phyloP scores from a whole-genome alignment of 2,113 vertebrate genomes.

The Felis catus region DNA sequence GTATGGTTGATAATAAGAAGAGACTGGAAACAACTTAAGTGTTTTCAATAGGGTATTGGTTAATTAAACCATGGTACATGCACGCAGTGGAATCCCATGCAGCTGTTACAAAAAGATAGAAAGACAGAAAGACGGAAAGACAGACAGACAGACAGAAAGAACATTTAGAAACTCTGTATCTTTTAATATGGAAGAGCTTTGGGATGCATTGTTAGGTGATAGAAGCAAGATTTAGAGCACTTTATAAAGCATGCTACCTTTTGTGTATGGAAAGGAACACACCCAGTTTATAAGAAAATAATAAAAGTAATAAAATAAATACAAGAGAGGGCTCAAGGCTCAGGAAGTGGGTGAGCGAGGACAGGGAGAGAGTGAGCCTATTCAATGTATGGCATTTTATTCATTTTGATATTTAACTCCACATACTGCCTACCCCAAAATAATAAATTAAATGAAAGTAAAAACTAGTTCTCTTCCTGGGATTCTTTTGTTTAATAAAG shows the following conservation, averaged over 20 bases:
- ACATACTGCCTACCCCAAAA: not conserved
- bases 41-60: not conserved
- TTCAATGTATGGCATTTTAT: not conserved
- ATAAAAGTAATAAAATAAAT: slow-evolving; percentile 12
- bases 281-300: not conserved
- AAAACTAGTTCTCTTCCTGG: not conserved
- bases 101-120: not conserved
- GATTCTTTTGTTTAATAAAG: not conserved
- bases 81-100: not conserved
- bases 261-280: not conserved
- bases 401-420: slow-evolving; percentile 11
- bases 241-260: not conserved
- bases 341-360: not conserved
- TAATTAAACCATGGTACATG: not conserved
- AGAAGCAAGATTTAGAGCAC: not conserved
- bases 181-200: not conserved
- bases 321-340: not conserved
- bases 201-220: not conserved
- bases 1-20: not conserved
- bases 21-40: not conserved
- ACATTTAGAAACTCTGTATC: not conserved
- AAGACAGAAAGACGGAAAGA: no score
- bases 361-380: not conserved
- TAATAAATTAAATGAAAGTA: not conserved
- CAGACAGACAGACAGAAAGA: not conserved